These are phyloP conservation scores for Cabera pusaria DNA, from an alignment of 2,888 invertebrate genomes.

Conservation along the genomic window DNA sequence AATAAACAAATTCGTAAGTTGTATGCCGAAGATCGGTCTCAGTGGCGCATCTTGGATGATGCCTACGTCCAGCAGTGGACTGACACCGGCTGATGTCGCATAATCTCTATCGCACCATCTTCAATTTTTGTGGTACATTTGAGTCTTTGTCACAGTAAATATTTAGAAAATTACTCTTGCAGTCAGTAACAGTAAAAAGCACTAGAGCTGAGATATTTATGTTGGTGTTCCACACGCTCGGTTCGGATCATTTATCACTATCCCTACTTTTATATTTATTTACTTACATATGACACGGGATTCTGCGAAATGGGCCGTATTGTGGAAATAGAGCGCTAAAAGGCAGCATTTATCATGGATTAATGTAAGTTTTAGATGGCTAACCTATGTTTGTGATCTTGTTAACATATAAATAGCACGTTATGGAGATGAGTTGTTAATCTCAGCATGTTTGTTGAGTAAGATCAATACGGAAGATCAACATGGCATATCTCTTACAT, in stretches of 20 bases:
- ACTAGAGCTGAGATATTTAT: constrained; percentile 20
- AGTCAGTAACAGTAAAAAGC: constrained; percentile 9
- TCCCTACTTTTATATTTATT: constrained; percentile 43
- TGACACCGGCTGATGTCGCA: too few species aligned
- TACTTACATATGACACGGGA: constrained; percentile 34
- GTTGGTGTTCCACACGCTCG: constrained; percentile 18
- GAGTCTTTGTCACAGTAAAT: constrained; percentile 13
- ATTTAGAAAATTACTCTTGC: constrained; percentile 1
- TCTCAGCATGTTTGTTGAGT: background rate
- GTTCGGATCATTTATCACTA: constrained; percentile 45
- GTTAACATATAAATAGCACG: constrained; percentile 2
- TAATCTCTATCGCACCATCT: constrained; percentile 24
- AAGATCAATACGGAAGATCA: too few species aligned
- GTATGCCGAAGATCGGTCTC: too few species aligned
- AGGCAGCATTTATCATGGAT: constrained; percentile 23
- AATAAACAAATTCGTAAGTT: too few species aligned
- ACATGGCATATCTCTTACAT: too few species aligned
- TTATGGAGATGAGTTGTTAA: background rate
- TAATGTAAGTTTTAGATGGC: constrained; percentile 12
- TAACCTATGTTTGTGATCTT: constrained; percentile 5
- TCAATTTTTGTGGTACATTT: constrained; percentile 7
- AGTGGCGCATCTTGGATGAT: too few species aligned
- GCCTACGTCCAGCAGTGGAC: too few species aligned
- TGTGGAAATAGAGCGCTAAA: constrained; percentile 28
- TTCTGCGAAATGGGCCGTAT: constrained; percentile 30